Base-by-base conservation (phyloP, 2,888 invertebrate species). In the Schizotus pectinicornis region DNA sequence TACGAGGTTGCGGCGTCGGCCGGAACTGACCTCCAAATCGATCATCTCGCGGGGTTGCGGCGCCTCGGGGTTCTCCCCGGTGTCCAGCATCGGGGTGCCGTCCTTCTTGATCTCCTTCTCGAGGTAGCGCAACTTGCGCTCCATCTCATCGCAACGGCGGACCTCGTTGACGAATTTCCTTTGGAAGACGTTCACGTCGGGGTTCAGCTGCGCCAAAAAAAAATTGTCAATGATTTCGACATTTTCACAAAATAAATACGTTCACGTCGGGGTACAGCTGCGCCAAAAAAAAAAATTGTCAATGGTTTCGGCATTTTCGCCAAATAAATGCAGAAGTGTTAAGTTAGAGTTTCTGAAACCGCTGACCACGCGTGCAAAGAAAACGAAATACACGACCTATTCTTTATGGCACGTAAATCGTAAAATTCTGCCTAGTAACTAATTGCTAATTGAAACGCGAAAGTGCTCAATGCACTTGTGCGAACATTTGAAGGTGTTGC, bases 1-100 rank as follows among this genome's bases (percentile, higher is more conserved):
- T 31, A 42, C 30, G 13, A 22, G 7, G 9, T 7, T 31, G n/a
- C 12, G 6, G 14, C 14, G 9, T 8, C 7, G 12, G 14, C 22
- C 30, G 45, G 22, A 3, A 47, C 59, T 39, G 13, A 93, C 95
- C 87, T 99, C 98, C 62, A 99, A 84, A 81, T 99, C 98, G 69
- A 98, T 95, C 98, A 99, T 98, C 83, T 99, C 98, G 65, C 97
- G 85, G 0, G 98, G 98, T 74, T 97, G 95, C 0, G 99, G 99
- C n/a, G 98, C 98, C 81, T 98, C 98, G 0, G 98, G 98, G 76
- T 95, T 96, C 79, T 99, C 98, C 2, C 98, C 98, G 0, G 97
- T 97, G 78, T 98, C 97, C 75, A 96, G 81, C 94, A 99, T 98
- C 0, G 97, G 97, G 74, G 99, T 98, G 1, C 88, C 94, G 79